Evolutionary conservation across 2,888 invertebrate genomes (phyloP).

Genomic region (Achlya flavicornis): DNA sequence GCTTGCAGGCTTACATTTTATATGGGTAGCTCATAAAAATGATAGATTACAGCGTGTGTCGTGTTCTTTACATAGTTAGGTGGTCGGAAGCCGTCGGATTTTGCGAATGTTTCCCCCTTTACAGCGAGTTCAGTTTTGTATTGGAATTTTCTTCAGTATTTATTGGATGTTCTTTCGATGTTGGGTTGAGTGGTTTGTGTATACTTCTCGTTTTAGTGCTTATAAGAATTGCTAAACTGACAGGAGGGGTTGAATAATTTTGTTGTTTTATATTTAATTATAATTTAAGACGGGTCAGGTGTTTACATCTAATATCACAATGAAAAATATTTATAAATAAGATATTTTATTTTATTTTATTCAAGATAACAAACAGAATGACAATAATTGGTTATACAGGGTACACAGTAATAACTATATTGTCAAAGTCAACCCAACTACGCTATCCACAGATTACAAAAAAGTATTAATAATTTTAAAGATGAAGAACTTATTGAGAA

Average conservation of each 20-base stretch:
- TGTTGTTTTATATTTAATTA: background rate
- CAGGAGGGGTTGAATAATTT: background rate
- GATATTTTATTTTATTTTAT: no score
- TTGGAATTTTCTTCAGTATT: conserved; percentile 29
- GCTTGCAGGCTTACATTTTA: conserved; percentile 71
- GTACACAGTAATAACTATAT: no score
- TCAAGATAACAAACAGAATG: no score
- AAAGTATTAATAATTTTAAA: no score
- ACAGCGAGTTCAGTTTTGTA: conserved; percentile 12
- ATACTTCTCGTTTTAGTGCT: background rate
- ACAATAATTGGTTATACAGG: no score
- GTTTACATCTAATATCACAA: no score
- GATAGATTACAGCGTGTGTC: conserved; percentile 69
- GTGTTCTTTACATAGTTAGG: conserved; percentile 51
- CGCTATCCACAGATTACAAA: no score
- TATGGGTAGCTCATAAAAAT: conserved; percentile 78
- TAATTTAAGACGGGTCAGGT: no score
- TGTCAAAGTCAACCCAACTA: no score
- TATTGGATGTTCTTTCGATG: conserved; percentile 21
- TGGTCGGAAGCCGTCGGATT: conserved; percentile 26
- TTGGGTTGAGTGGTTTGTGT: background rate
- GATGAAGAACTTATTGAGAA: no score
- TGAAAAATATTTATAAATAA: no score
- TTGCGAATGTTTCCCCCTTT: conserved; percentile 21
- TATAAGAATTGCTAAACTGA: background rate